Conservation (phyloP, 1,140 invertebrate species). For the Helicorthomorpha holstii region DNA sequence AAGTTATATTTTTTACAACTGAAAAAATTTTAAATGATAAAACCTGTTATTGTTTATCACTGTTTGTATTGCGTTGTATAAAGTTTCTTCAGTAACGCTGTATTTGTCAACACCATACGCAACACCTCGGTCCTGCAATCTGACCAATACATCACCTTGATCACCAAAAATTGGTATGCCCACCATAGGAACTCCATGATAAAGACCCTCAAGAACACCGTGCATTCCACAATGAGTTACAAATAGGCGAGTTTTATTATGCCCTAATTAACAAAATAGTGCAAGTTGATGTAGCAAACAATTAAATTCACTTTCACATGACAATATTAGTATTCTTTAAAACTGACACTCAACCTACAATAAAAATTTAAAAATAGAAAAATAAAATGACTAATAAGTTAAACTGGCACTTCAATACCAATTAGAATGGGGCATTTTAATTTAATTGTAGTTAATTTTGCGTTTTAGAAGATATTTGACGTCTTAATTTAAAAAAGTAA, state of each 20-base stretch:
- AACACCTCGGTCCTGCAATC: not conserved
- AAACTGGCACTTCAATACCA: no score
- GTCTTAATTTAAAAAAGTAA: no score
- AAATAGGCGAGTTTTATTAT: conserved; percentile 45
- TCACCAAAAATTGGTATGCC: conserved; percentile 47
- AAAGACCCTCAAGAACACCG: conserved; percentile 48
- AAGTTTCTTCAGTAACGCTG: not conserved
- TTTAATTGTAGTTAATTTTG: no score
- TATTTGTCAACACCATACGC: not conserved
- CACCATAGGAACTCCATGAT: conserved; percentile 47
- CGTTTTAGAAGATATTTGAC: no score
- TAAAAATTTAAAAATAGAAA: no score
- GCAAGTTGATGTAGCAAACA: no score
- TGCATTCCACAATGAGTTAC: conserved; percentile 52
- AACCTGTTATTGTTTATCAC: conserved; percentile 4
- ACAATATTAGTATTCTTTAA: no score
- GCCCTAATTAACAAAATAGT: conserved; percentile 24
- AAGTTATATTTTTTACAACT: not conserved
- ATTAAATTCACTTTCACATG: no score
- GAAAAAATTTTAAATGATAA: not conserved
- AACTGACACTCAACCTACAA: no score
- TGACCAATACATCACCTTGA: conserved; percentile 22
- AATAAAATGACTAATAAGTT: no score
- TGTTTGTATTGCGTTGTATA: not conserved
- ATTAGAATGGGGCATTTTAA: no score